Conservation (phyloP, 2,797 vertebrate genomes). For the Rousettus madagascariensis region DNA sequence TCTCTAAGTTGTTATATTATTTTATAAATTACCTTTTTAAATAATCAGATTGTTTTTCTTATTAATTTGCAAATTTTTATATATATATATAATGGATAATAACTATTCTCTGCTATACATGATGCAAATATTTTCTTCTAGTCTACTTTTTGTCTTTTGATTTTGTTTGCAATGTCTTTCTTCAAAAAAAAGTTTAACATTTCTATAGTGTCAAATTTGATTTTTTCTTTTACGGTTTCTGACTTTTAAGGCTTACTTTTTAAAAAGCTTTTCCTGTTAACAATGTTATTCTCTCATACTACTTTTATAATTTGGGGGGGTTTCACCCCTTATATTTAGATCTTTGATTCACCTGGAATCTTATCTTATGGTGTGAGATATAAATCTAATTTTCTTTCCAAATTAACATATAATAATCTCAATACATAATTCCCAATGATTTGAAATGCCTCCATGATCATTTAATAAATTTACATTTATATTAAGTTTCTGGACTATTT, state of each 20-base stretch:
- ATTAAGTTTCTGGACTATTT: background rate
- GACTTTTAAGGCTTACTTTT: background rate
- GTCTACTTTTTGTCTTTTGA: background rate
- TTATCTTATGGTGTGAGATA: background rate
- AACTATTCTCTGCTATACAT: background rate
- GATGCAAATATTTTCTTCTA: background rate
- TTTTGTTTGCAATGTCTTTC: background rate
- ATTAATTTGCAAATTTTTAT: background rate
- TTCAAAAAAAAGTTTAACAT: background rate
- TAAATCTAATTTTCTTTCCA: conserved; percentile 25
- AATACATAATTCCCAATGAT: background rate
- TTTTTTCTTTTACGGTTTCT: background rate
- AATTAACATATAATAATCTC: background rate
- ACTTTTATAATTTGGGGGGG: background rate
- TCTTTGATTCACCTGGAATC: background rate
- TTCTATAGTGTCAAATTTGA: conserved; percentile 26
- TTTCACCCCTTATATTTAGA: background rate
- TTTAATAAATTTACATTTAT: background rate
- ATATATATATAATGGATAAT: background rate
- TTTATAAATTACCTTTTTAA: conserved; percentile 23
- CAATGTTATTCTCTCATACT: background rate
- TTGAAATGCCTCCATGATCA: background rate
- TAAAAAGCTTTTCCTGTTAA: background rate
- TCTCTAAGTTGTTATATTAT: conserved; percentile 15
- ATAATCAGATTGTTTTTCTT: background rate